Percentiles rank a stretch among this genome's conserved stretches.
Evolutionary conservation across 1,140 invertebrate genomes (phyloP).

Genomic region (Drosophila truncata): DNA sequence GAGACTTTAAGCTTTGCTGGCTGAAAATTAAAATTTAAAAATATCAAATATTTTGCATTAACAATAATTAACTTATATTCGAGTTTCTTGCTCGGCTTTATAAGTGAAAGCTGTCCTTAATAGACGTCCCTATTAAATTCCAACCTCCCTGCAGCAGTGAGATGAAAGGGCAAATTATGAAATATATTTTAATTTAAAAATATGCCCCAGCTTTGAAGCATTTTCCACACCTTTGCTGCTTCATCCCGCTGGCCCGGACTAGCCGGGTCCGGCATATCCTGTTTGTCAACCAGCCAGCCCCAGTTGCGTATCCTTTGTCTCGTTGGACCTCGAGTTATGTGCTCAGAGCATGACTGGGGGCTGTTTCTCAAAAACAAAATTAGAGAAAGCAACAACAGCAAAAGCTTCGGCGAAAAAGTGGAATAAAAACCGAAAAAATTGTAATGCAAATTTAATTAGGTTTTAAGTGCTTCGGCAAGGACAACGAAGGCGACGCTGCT

Average conservation of each 20-base stretch:
- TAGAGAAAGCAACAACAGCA: constrained; percentile 49
- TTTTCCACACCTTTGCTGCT: constrained; percentile 21
- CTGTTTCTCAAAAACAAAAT: constrained; percentile 78
- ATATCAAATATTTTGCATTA: background rate
- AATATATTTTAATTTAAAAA: constrained; percentile 52
- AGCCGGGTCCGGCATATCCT: constrained; percentile 31
- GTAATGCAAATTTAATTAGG: constrained; percentile 83
- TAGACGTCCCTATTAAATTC: constrained; percentile 2
- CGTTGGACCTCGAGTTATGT: constrained; percentile 51
- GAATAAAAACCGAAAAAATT: constrained; percentile 68
- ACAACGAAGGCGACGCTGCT: constrained; percentile 48
- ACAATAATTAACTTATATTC: background rate
- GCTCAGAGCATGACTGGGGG: constrained; percentile 54
- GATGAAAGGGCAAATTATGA: constrained; percentile 64
- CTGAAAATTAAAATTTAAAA: background rate
- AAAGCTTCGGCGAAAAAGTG: constrained; percentile 7
- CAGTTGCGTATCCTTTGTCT: constrained; percentile 45
- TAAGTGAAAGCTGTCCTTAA: background rate
- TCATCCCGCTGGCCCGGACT: constrained; percentile 1
- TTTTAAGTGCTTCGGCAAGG: constrained; percentile 78
- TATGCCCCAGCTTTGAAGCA: constrained; percentile 21
- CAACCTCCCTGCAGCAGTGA: background rate
- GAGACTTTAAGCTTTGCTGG: background rate
- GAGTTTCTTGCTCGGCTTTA: background rate
- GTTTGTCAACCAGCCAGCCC: constrained; percentile 70